Evolutionary conservation across 2,797 vertebrate species (phyloP).

Genomic region (Cichlasoma orientale): DNA sequence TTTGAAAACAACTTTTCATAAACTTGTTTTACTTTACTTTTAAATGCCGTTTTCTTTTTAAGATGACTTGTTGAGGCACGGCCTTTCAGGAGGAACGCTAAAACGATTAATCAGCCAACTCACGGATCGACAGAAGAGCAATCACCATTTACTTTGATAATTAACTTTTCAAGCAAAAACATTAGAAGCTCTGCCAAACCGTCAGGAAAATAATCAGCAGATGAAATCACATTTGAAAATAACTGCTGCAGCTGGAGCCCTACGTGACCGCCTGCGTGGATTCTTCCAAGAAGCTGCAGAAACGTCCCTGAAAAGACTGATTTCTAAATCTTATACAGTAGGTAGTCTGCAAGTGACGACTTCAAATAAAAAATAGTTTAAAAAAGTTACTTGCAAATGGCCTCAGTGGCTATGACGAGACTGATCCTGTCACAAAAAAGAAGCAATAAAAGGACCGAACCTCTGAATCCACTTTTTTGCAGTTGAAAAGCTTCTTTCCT

Average conservation of each 20-base stretch:
- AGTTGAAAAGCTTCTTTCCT: neutral
- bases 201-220: neutral
- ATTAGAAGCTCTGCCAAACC: neutral
- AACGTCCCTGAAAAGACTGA: neutral
- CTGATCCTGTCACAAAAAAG: neutral
- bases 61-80: neutral
- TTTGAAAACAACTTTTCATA: no score
- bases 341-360: neutral
- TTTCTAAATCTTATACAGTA: neutral
- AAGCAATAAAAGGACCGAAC: neutral
- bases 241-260: neutral
- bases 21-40: no score
- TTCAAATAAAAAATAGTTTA: neutral
- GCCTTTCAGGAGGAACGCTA: neutral
- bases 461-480: slow-evolving; percentile 12
- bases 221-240: neutral
- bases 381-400: slow-evolving; percentile 12
- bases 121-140: neutral
- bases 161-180: neutral
- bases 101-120: neutral
- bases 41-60: neutral
- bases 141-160: neutral
- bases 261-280: neutral
- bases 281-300: neutral
- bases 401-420: neutral